Base-by-base conservation (phyloP, 1,140 invertebrate genomes). In the Drosophila pallidifrons region DNA sequence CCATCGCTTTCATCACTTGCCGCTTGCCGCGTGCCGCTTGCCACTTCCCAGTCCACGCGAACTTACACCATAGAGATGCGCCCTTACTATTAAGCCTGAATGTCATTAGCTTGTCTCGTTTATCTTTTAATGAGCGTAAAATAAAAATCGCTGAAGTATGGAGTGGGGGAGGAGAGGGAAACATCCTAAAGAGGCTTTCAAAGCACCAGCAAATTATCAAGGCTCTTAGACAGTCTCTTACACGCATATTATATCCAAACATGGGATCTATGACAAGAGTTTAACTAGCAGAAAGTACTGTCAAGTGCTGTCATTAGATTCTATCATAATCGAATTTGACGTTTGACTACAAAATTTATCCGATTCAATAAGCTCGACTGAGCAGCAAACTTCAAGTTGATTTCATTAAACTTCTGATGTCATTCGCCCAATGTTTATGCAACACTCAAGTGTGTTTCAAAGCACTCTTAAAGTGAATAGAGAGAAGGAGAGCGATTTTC, bases 81-180 rank as follows among this genome's bases (percentile, higher is more conserved):
- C 20, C 52, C 47, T 67, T 67, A 81, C 80, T 88, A 82, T 87
- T 86, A 80, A 75, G 80, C 81, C 75, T 61, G 57, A 85, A 85
- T 75, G 81, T 90, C 85, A 88, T 88, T 88, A 88, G 85, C 85
- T 85, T 89, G 85, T 88, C 85, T 78, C 85, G 81, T 83, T 89
- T 89, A 89, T 89, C 85, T 89, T 89, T 89, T 89, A 89, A 89
- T 89, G 85, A 89, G 85, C 89, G 83, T 81, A 81, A 89, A 88
- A 88, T 80, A 80, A 79, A 87, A 86, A 87, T 70, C 71, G 57
- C 43, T 74, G n/a, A 13, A 74, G 65, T 74, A 55, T 2, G 38
- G 35, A 10, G 20, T 10, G 41, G 20, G 32, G 20, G 20, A 25
- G 20, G 20, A 25, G 20, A 25, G 20, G 20, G 20, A 25, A 38